A percentile compares a stretch with the other conserved stretches of the same genome.
phyloP scores from a whole-genome alignment of 92 coral and sea anemone genomes.

The Isaurus tuberculatus region DNA sequence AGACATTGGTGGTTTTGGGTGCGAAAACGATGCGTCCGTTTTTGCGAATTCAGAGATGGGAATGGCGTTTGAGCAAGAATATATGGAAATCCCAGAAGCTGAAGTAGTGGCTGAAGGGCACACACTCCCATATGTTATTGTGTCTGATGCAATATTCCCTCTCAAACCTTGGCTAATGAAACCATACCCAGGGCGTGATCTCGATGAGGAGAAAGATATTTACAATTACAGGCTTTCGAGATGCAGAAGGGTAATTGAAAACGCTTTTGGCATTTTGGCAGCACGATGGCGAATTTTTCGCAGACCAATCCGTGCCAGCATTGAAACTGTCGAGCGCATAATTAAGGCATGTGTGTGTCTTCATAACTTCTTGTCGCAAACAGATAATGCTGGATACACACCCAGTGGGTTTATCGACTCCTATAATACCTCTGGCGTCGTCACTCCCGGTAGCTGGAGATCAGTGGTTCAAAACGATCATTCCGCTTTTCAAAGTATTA shows the following conservation, averaged over 20 bases:
- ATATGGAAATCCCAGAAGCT: conserved; percentile 32
- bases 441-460: conserved; percentile 1
- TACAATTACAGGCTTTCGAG: conserved; percentile 51
- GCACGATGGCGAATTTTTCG: background rate
- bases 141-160: conserved; percentile 35
- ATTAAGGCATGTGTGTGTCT: background rate
- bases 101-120: conserved; percentile 7
- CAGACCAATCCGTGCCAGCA: background rate
- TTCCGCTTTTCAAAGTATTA: background rate
- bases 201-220: conserved; percentile 18
- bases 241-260: conserved; percentile 36
- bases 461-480: background rate
- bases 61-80: conserved; percentile 20
- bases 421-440: background rate
- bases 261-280: conserved; percentile 37
- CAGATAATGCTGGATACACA: background rate
- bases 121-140: conserved; percentile 34
- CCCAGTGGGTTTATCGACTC: background rate
- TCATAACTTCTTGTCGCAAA: background rate
- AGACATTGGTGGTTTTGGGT: conserved; percentile 36
- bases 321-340: background rate
- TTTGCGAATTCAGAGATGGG: conserved; percentile 25
- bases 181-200: conserved; percentile 41
- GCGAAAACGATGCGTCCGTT: conserved; percentile 45
- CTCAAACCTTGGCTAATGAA: conserved; percentile 45